A percentile compares a stretch with the other conserved stretches of the same genome.
These are phyloP conservation scores for Brachylomia viminalis DNA, from an alignment of 2,888 invertebrate species.

Conservation along the genomic window DNA sequence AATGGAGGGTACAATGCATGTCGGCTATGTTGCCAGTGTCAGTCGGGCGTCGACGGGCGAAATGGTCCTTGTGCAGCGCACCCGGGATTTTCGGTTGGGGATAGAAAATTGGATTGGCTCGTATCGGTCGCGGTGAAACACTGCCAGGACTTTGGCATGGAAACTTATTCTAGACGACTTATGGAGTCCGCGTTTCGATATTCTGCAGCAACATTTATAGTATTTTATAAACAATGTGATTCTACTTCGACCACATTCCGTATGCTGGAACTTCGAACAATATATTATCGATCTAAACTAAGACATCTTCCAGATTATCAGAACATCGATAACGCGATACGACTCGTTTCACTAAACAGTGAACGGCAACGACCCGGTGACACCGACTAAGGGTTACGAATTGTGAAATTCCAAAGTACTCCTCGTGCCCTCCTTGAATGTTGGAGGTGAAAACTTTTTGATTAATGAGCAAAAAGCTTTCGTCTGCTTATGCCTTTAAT, in stretches of 20 bases:
- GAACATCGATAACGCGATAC: constrained; percentile 32
- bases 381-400: constrained; percentile 64
- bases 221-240: constrained; percentile 47
- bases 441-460: constrained; percentile 68
- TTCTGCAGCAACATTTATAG: constrained; percentile 33
- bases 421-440: constrained; percentile 63
- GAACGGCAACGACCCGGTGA: constrained; percentile 47
- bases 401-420: constrained; percentile 66
- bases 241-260: constrained; percentile 20
- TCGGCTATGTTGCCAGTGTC: constrained; percentile 73
- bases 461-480: constrained; percentile 71
- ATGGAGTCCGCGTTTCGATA: constrained; percentile 57
- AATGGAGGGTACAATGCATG: constrained; percentile 78
- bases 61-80: constrained; percentile 74
- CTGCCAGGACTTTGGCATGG: constrained; percentile 73
- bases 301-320: constrained; percentile 26
- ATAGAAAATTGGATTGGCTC: constrained; percentile 84
- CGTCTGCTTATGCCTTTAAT: constrained; percentile 72
- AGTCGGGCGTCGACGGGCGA: constrained; percentile 73
- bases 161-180: constrained; percentile 76
- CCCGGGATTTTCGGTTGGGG: constrained; percentile 77
- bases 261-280: constrained; percentile 17
- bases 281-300: constrained; percentile 9
- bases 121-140: constrained; percentile 77
- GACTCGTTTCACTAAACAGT: constrained; percentile 46